Conservation (phyloP, 2,113 vertebrate genomes). For the Hystrix cristata region DNA sequence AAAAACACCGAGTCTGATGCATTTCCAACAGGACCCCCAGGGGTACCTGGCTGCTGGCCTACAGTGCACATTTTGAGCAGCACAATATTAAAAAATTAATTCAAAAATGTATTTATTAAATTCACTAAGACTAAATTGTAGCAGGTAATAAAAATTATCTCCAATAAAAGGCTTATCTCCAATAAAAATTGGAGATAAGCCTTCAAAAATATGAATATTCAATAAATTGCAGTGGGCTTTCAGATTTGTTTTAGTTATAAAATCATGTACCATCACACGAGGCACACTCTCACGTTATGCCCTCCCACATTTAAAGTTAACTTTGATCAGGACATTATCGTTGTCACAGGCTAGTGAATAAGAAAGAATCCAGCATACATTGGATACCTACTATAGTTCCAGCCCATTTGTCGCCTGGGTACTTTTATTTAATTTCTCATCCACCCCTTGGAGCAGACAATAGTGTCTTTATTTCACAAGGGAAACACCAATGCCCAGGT, state of each 20-base stretch:
- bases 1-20: background rate
- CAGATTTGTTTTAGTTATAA: slow-evolving; percentile 24
- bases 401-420: background rate
- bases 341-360: background rate
- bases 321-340: background rate
- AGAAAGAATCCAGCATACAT: slow-evolving; percentile 23
- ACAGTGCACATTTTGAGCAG: background rate
- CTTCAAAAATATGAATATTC: slow-evolving; percentile 18
- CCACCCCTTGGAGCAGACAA: background rate
- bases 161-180: too few species aligned
- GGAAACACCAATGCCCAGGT: background rate
- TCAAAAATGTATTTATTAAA: background rate
- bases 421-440: background rate
- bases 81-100: background rate
- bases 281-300: background rate
- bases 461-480: background rate
- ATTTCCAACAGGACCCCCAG: background rate
- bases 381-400: background rate
- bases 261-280: background rate
- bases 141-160: too few species aligned
- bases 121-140: background rate
- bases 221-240: background rate
- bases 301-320: background rate
- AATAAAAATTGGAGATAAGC: background rate
- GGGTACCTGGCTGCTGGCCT: background rate